Evolutionary conservation across 2,113 vertebrate species (phyloP).

Genomic region (Antechinus stuartii): DNA sequence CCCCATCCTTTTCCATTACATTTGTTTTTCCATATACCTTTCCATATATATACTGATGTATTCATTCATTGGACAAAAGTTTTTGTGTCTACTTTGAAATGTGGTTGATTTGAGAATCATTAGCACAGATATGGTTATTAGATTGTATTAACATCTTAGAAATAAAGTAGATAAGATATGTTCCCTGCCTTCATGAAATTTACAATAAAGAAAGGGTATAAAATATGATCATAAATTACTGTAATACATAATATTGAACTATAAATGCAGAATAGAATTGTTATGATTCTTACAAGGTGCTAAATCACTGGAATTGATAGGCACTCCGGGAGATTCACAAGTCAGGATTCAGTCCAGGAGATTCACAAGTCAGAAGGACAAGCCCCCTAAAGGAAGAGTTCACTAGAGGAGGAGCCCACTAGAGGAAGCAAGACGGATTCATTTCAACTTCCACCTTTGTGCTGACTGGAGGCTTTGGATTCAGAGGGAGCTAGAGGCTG

Average conservation of each 20-base stretch:
- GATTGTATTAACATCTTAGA: background rate
- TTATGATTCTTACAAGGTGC: too few relatives aligned
- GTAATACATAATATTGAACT: background rate
- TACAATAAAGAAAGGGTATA: background rate
- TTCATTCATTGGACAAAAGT: constrained; percentile 1
- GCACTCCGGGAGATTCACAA: too few relatives aligned
- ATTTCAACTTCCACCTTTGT: too few relatives aligned
- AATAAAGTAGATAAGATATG: background rate
- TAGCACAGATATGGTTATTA: background rate
- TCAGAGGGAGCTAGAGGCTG: too few relatives aligned
- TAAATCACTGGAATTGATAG: too few relatives aligned
- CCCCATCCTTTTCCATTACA: background rate
- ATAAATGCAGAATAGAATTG: background rate
- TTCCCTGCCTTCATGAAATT: background rate
- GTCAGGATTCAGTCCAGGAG: too few relatives aligned
- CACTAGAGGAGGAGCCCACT: too few relatives aligned
- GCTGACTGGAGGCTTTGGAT: too few relatives aligned
- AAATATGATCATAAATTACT: too few relatives aligned
- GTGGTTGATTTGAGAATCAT: background rate
- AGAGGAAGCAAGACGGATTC: too few relatives aligned
- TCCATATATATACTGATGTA: background rate
- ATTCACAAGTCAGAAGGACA: too few relatives aligned
- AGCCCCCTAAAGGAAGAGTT: too few relatives aligned
- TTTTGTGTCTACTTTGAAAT: background rate
- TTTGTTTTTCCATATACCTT: background rate